Evolutionary conservation across 1,140 invertebrate species (phyloP), one percentile per base, ranked within the genome.

Genomic region (Sitobion miscanthi): DNA sequence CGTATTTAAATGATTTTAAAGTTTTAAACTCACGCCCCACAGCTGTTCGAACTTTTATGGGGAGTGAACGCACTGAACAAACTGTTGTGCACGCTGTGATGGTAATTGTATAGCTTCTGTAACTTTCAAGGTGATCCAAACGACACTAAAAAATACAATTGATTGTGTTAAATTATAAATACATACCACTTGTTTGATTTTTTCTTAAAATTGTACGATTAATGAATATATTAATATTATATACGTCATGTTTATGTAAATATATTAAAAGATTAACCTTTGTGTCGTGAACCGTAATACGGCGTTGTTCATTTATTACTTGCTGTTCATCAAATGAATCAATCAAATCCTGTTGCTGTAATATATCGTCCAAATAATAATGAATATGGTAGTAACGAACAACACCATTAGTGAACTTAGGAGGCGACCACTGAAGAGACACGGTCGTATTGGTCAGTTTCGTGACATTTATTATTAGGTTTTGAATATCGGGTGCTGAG

Each of bases 11-110:
- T 77, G 30, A 77, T 77, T 77, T 77, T 77, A 17, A 77, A n/a
- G 62, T 35, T 77, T 77, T 77, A n/a, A 62, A 93, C 45, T 93
- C 38, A 93, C 91, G 0, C 21, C 91, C 91, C 14, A 93, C 82
- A 25, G 77, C 77, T 17, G 91, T 93, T 38, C 38, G 91, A 5
- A 93, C 82, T 93, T 49, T 25, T 82, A 96, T 95, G 2, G 95
- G 94, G 90, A 94, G 93, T 30, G 96, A 96, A 83, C 94, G 93
- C 0, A 95, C 94, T 23, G 97, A 97, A 94, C 97, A 97, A 30
- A 96, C 95, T 82, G 97, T 96, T 30, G 97, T 97, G 94, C 97
- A 98, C 14, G 98, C 97, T 52, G 95, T 94, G 2, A 98, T 96
- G 42, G 95, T 95, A 17, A 98, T 95, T 3, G 96, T 96, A 94